A percentile compares a stretch with the other conserved stretches of the same genome.
These are phyloP conservation scores for Heliconius nattereri DNA, from an alignment of 1,140 invertebrate species.

Conservation along the genomic window DNA sequence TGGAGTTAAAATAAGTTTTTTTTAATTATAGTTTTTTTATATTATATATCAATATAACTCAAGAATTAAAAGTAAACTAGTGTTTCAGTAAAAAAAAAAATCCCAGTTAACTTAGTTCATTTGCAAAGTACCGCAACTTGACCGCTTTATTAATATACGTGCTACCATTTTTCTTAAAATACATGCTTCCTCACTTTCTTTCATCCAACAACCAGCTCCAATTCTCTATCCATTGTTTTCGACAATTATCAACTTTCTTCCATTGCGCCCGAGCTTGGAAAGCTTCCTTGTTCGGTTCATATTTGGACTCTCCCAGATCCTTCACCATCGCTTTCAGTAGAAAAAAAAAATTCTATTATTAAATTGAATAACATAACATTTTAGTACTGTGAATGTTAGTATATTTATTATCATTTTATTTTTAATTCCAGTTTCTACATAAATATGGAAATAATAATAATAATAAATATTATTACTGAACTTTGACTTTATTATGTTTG, in stretches of 20 bases:
- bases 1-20: too few relatives aligned
- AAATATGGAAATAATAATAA: too few relatives aligned
- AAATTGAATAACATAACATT: too few relatives aligned
- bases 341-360: conserved; percentile 2
- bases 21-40: too few relatives aligned
- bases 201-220: conserved; percentile 74
- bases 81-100: neutral
- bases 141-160: neutral
- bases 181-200: conserved; percentile 48
- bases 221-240: conserved; percentile 64
- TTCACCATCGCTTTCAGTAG: conserved; percentile 48
- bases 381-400: too few relatives aligned
- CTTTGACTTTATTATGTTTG: too few relatives aligned
- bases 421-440: too few relatives aligned
- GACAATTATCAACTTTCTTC: conserved; percentile 72
- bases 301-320: conserved; percentile 49
- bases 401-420: too few relatives aligned
- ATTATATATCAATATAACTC: neutral
- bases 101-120: neutral
- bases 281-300: conserved; percentile 69
- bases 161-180: neutral
- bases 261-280: conserved; percentile 73
- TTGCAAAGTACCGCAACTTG: neutral
- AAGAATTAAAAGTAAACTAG: neutral
- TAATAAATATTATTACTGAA: too few relatives aligned